These are phyloP conservation scores for Morpho deidamia DNA, from an alignment of 2,888 invertebrate genomes.

Conservation along the genomic window DNA sequence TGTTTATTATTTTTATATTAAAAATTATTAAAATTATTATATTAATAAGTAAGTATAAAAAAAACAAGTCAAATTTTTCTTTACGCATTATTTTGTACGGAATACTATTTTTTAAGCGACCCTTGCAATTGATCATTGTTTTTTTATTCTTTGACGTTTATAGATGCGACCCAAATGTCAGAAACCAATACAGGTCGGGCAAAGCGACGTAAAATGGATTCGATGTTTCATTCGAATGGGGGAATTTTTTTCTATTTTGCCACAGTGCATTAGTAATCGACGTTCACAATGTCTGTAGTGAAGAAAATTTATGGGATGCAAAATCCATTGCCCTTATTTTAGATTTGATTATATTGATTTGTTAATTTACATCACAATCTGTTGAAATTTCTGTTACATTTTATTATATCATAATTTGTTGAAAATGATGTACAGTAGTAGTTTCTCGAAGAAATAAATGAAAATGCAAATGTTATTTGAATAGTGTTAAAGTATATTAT, in stretches of 20 bases:
- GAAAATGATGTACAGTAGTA: no score
- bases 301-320: not conserved
- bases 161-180: constrained; percentile 9
- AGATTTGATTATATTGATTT: no score
- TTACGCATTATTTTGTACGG: not conserved
- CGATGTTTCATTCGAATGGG: constrained; percentile 45
- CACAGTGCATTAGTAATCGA: constrained; percentile 24
- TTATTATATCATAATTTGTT: no score
- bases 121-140: not conserved
- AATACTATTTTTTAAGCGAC: not conserved
- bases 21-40: no score
- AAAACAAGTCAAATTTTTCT: no score
- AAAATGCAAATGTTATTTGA: no score
- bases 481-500: no score
- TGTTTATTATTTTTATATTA: no score
- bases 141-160: constrained; percentile 15
- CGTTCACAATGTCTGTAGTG: constrained; percentile 4
- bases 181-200: constrained; percentile 9
- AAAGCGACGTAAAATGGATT: constrained; percentile 58
- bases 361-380: not conserved
- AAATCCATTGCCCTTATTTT: no score
- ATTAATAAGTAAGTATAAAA: no score
- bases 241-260: constrained; percentile 39
- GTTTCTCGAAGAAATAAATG: no score
- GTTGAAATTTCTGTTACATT: not conserved